Evolutionary conservation across 2,888 invertebrate genomes (phyloP).

Genomic region (Agriopis aurantiaria): DNA sequence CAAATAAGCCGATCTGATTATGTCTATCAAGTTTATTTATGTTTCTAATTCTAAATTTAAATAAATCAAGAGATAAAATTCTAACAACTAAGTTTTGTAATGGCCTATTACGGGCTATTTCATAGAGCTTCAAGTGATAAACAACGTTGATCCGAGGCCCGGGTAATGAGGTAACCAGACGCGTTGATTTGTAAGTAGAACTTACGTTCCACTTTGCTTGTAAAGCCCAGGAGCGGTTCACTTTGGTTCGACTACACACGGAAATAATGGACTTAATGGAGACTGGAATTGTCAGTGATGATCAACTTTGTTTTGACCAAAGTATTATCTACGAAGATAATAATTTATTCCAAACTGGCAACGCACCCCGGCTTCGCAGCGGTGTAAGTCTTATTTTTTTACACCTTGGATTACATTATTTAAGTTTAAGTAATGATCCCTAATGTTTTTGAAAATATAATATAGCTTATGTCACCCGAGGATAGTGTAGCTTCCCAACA

Average conservation of each 20-base stretch:
- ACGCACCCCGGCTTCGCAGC: too few species aligned
- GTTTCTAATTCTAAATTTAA: conserved; percentile 24
- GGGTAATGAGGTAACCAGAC: conserved; percentile 69
- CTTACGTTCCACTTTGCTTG: conserved; percentile 36
- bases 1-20: conserved; percentile 20
- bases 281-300: too few species aligned
- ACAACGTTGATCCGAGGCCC: conserved; percentile 74
- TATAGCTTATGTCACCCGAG: too few species aligned
- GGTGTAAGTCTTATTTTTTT: too few species aligned
- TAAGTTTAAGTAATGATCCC: too few species aligned
- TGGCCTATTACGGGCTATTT: conserved; percentile 53
- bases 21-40: conserved; percentile 9
- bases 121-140: conserved; percentile 43
- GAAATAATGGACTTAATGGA: conserved; percentile 11
- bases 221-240: conserved; percentile 65
- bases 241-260: conserved; percentile 49
- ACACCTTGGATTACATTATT: too few species aligned
- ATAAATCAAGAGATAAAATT: conserved; percentile 56
- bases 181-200: conserved; percentile 72
- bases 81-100: conserved; percentile 55
- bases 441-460: too few species aligned
- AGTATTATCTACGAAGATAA: too few species aligned
- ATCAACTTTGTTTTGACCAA: too few species aligned
- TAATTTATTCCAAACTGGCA: too few species aligned
- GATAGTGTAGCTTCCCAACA: too few species aligned